These are phyloP conservation scores for Apotomis capreana DNA, from an alignment of 2,888 invertebrate genomes.

Conservation along the genomic window DNA sequence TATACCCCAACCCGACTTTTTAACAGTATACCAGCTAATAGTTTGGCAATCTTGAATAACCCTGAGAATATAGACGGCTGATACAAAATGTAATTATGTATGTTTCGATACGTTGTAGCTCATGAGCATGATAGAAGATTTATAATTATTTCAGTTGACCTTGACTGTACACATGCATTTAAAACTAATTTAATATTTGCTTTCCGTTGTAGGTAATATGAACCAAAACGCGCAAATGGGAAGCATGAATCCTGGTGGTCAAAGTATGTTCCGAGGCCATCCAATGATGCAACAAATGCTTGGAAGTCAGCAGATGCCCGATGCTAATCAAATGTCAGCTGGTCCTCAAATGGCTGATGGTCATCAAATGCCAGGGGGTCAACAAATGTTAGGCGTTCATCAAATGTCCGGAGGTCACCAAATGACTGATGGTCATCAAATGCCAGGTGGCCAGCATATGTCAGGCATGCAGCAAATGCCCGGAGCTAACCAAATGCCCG, in stretches of 20 bases:
- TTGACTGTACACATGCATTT: too few species aligned
- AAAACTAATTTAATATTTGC: not conserved
- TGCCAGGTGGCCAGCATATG: not conserved
- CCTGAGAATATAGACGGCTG: too few species aligned
- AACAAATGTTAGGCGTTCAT: not conserved
- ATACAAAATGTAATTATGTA: too few species aligned
- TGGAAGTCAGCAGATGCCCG: constrained; percentile 5
- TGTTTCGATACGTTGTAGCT: too few species aligned
- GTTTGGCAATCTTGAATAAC: not conserved
- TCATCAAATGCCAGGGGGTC: constrained; percentile 7
- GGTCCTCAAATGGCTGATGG: constrained; percentile 5
- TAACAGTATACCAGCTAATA: not conserved
- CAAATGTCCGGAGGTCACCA: not conserved
- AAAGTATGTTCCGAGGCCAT: constrained; percentile 38
- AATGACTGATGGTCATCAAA: not conserved
- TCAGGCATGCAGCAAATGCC: constrained; percentile 29
- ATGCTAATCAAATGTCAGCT: constrained; percentile 1
- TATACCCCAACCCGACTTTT: not conserved
- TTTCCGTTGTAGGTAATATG: constrained; percentile 44
- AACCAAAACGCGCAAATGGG: constrained; percentile 31
- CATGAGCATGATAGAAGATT: too few species aligned
- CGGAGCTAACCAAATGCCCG: constrained; percentile 1
- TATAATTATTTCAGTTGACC: too few species aligned
- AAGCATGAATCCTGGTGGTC: constrained; percentile 22
- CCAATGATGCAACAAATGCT: constrained; percentile 57